Percentiles rank a stretch among this genome's conserved stretches.
These are phyloP conservation scores for Halocynthia roretzi DNA, from an alignment of 23 tunicate species.

Conservation along the genomic window DNA sequence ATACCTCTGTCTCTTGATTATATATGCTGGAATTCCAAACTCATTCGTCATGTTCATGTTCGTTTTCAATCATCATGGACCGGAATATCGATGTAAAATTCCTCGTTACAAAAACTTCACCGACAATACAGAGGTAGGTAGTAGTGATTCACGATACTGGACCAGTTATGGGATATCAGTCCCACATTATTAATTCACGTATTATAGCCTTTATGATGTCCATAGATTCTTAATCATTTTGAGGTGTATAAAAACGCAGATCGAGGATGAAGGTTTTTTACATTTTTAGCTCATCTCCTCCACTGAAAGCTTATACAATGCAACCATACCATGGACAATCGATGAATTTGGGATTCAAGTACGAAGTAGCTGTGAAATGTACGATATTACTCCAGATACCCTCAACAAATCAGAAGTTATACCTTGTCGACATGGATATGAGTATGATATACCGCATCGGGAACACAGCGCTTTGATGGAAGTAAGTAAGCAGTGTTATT, in stretches of 20 bases:
- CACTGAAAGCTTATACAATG: background rate
- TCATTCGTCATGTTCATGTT: background rate
- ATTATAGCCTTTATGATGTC: no score
- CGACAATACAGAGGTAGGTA: background rate
- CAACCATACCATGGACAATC: conserved; percentile 7
- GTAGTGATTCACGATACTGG: no score
- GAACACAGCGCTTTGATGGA: no score
- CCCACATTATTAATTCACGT: background rate
- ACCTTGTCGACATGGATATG: no score
- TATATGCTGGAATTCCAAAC: conserved; percentile 3
- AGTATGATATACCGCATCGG: no score
- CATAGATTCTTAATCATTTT: background rate
- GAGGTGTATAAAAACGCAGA: background rate
- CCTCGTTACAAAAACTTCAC: background rate
- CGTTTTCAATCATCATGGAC: background rate
- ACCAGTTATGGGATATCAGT: background rate
- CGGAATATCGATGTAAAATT: background rate
- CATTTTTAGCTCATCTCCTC: conserved; percentile 5
- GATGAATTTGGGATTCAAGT: background rate
- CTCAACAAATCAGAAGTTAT: no score
- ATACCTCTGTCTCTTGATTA: background rate
- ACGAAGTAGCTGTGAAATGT: conserved; percentile 12
- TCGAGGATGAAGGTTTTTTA: no score
- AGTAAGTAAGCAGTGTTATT: no score
- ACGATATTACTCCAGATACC: no score